These are phyloP conservation scores for Hylia prasina DNA, from an alignment of 2,113 vertebrate genomes.

Conservation along the genomic window DNA sequence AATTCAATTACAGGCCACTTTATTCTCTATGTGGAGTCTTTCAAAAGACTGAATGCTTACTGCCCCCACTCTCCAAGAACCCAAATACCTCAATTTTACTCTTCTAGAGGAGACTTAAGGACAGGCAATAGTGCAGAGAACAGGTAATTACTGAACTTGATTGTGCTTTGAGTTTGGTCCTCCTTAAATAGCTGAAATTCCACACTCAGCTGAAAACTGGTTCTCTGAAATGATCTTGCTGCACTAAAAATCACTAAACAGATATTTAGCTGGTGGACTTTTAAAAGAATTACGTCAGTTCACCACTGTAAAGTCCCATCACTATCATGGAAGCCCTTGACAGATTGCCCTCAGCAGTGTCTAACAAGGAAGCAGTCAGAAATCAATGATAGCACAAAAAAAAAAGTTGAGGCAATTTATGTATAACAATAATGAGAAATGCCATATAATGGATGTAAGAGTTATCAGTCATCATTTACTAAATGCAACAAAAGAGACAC, in stretches of 20 bases:
- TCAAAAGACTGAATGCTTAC: background rate
- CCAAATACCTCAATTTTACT: background rate
- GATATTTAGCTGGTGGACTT: background rate
- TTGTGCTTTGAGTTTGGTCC: background rate
- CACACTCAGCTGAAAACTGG: background rate
- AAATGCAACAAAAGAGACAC: background rate
- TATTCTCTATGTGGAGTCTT: background rate
- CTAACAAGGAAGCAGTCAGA: background rate
- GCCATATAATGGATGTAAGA: background rate
- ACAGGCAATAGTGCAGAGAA: background rate
- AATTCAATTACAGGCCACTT: background rate
- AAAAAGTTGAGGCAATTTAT: background rate
- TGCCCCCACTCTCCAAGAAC: background rate
- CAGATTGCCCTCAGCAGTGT: background rate
- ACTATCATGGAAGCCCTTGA: background rate
- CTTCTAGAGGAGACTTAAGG: background rate
- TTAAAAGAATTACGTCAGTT: background rate
- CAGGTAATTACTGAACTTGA: background rate
- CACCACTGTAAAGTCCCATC: background rate
- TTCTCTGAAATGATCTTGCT: background rate
- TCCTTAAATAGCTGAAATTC: background rate
- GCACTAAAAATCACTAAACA: background rate
- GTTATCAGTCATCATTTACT: background rate
- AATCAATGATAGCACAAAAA: background rate
- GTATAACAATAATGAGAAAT: background rate